phyloP scores from a whole-genome alignment of 2,888 invertebrate species.

The Eupithecia dodoneata region DNA sequence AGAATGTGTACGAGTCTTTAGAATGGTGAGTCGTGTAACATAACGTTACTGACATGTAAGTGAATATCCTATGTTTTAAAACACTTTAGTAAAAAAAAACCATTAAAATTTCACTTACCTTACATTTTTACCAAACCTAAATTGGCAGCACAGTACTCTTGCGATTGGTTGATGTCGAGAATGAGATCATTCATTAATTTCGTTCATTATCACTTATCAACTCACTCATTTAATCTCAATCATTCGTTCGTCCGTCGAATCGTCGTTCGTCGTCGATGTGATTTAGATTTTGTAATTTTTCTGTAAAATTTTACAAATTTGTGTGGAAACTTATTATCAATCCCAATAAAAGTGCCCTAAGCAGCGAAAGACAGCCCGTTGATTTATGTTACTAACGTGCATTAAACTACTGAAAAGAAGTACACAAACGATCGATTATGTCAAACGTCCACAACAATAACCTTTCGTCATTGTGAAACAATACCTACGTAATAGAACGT shows the following conservation, averaged over 20 bases:
- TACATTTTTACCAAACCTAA: neutral
- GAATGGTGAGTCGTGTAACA: too few species aligned
- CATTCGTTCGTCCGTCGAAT: constrained; percentile 1
- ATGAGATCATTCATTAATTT: neutral
- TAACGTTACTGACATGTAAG: too few species aligned
- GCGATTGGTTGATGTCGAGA: neutral
- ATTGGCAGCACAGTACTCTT: neutral
- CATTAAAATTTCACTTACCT: too few species aligned
- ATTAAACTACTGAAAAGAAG: neutral
- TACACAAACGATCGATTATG: constrained; percentile 37
- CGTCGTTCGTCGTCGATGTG: neutral
- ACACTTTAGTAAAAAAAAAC: too few species aligned
- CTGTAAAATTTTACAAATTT: neutral
- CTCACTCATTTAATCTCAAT: neutral
- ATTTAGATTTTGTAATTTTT: neutral
- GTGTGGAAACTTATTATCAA: neutral
- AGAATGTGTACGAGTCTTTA: too few species aligned
- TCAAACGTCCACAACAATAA: constrained; percentile 67
- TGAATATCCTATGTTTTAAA: too few species aligned
- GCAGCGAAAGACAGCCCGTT: neutral
- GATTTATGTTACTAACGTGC: neutral
- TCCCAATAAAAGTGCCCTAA: neutral
- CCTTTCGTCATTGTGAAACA: constrained; percentile 78
- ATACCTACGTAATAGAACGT: constrained; percentile 45
- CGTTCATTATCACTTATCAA: neutral